These are phyloP conservation scores for Trematomus loennbergii DNA, from an alignment of 2,113 vertebrate genomes.

Conservation along the genomic window DNA sequence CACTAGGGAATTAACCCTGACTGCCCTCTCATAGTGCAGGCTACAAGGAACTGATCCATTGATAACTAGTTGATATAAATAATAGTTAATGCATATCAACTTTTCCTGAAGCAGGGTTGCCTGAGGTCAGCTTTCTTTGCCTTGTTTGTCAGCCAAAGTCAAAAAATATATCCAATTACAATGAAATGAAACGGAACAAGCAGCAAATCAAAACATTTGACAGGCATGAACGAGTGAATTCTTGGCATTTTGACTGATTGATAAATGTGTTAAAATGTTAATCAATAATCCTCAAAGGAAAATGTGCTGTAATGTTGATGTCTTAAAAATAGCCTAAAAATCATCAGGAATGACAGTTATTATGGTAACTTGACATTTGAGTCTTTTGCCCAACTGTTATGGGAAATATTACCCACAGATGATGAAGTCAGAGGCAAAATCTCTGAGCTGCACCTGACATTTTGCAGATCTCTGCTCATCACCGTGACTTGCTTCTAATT, in stretches of 20 bases:
- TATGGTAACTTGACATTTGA: constrained; percentile 38
- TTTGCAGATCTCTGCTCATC: constrained; percentile 12
- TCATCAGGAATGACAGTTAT: not conserved
- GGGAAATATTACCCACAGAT: not conserved
- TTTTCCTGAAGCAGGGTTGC: not conserved
- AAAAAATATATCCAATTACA: not conserved
- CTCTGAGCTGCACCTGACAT: constrained; percentile 40
- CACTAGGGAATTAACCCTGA: not conserved
- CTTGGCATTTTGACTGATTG: not conserved
- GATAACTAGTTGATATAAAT: not conserved
- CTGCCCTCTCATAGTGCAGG: not conserved
- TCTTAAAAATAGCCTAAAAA: not conserved
- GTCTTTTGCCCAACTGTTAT: not conserved
- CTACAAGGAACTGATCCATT: not conserved
- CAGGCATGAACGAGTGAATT: not conserved
- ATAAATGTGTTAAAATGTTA: not conserved
- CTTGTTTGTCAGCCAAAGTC: not conserved
- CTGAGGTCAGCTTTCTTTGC: not conserved
- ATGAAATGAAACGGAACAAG: not conserved
- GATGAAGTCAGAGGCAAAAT: not conserved
- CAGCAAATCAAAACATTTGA: not conserved
- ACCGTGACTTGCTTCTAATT: constrained; percentile 9
- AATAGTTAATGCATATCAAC: not conserved
- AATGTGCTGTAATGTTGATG: not conserved
- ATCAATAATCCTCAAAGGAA: not conserved